phyloP scores from a whole-genome alignment of 2,888 invertebrate genomes.

The Saturnia pavonia region DNA sequence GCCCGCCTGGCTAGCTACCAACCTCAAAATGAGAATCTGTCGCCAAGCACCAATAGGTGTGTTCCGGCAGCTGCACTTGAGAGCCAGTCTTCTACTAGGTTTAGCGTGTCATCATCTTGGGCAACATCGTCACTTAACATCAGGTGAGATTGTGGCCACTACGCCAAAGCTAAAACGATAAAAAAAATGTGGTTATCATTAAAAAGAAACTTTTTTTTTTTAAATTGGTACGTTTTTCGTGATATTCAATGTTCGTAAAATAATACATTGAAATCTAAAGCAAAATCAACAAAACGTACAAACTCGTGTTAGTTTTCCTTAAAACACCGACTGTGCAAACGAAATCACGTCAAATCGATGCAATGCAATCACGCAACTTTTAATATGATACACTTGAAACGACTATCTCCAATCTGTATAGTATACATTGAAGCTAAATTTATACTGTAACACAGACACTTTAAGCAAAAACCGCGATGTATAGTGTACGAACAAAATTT shows the following conservation, averaged over 20 bases:
- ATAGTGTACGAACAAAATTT: slow-evolving; percentile 20
- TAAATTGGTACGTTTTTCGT: not conserved
- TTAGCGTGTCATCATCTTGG: too few relatives aligned
- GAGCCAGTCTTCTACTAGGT: too few relatives aligned
- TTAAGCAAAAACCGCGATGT: slow-evolving; percentile 39
- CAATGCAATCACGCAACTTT: slow-evolving; percentile 53
- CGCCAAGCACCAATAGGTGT: too few relatives aligned
- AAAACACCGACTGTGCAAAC: slow-evolving; percentile 70
- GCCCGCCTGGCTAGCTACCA: too few relatives aligned
- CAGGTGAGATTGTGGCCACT: too few relatives aligned
- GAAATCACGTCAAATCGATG: slow-evolving; percentile 63
- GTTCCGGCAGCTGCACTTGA: too few relatives aligned
- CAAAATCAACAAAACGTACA: slow-evolving; percentile 41
- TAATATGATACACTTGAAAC: not conserved
- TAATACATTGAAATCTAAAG: slow-evolving; percentile 5
- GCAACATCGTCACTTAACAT: too few relatives aligned
- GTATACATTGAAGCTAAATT: not conserved
- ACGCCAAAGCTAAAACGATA: too few relatives aligned
- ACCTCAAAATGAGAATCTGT: too few relatives aligned
- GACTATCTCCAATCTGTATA: not conserved
- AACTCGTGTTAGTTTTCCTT: slow-evolving; percentile 76
- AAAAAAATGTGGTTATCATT: too few relatives aligned
- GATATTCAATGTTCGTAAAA: not conserved
- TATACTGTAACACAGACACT: too few relatives aligned
- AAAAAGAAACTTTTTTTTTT: too few relatives aligned